phyloP scores from a whole-genome alignment of 2,888 invertebrate genomes.

The Belgica antarctica region DNA sequence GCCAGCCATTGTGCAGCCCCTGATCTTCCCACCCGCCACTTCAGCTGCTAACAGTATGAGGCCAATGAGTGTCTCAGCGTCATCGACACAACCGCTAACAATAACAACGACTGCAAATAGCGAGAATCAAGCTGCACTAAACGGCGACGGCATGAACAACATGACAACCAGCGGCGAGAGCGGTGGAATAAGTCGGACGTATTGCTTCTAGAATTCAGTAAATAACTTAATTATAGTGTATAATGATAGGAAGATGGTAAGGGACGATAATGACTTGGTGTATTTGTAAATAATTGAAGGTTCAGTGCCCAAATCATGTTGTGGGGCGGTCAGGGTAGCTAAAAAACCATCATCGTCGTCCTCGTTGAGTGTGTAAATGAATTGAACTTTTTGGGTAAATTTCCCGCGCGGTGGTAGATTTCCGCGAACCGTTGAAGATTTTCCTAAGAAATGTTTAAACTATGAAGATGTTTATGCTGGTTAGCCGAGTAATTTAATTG shows the following conservation, averaged over 20 bases:
- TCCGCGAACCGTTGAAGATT: too few species aligned
- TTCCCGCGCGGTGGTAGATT: too few species aligned
- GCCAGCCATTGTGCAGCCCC: constrained; percentile 30
- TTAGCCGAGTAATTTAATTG: background rate
- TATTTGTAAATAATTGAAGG: constrained; percentile 49
- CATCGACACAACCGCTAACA: constrained; percentile 45
- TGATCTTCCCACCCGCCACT: constrained; percentile 2
- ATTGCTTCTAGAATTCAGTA: constrained; percentile 53
- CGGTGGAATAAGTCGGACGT: constrained; percentile 47
- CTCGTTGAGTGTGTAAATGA: too few species aligned
- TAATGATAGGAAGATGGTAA: constrained; percentile 33
- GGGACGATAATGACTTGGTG: constrained; percentile 48
- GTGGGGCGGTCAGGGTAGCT: constrained; percentile 27
- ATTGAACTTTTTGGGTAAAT: too few species aligned
- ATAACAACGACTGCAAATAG: constrained; percentile 45
- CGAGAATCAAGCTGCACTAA: constrained; percentile 39
- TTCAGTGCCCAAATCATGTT: background rate
- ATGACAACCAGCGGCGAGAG: constrained; percentile 47
- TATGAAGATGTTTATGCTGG: background rate
- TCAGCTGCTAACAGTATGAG: constrained; percentile 50
- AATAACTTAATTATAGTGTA: constrained; percentile 43
- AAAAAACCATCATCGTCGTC: background rate
- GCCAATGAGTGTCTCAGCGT: constrained; percentile 41
- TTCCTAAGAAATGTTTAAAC: background rate
- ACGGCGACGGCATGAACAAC: background rate